phyloP scores from a whole-genome alignment of 2,888 invertebrate species.

The Aspidiotus rigidus region DNA sequence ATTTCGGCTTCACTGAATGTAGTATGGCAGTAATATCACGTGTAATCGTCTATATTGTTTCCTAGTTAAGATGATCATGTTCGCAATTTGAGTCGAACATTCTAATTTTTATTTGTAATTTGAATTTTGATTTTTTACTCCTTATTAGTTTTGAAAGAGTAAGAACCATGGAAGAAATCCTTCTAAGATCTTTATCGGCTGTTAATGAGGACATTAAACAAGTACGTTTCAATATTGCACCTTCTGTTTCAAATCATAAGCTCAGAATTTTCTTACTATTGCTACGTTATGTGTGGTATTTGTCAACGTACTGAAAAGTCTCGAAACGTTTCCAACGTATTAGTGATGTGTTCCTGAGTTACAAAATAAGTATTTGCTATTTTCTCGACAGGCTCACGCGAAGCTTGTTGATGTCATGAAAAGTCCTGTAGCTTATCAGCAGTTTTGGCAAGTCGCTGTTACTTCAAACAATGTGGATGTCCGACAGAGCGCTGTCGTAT shows the following conservation, averaged over 20 bases:
- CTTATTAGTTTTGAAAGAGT: no score
- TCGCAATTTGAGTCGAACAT: no score
- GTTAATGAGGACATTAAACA: slow-evolving; percentile 23
- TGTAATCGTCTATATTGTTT: no score
- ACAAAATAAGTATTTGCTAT: background rate
- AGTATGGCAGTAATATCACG: no score
- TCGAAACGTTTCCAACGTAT: background rate
- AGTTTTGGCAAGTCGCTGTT: slow-evolving; percentile 24
- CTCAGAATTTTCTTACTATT: background rate
- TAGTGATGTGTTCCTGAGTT: background rate
- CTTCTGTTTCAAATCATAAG: background rate
- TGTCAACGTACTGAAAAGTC: no score
- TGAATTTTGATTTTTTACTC: no score
- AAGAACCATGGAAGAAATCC: slow-evolving; percentile 13
- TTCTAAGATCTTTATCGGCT: slow-evolving; percentile 10
- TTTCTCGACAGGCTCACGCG: slow-evolving; percentile 6
- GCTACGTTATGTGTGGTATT: no score
- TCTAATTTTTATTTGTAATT: no score
- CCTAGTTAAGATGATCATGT: no score
- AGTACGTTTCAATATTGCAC: background rate
- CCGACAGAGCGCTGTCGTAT: slow-evolving; percentile 23
- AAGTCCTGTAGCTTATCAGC: slow-evolving; percentile 10
- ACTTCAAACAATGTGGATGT: slow-evolving; percentile 22
- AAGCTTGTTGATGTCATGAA: slow-evolving; percentile 18
- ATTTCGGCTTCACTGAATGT: no score